phyloP scores from a whole-genome alignment of 1,140 invertebrate species.

The Teleopsis dalmanni region DNA sequence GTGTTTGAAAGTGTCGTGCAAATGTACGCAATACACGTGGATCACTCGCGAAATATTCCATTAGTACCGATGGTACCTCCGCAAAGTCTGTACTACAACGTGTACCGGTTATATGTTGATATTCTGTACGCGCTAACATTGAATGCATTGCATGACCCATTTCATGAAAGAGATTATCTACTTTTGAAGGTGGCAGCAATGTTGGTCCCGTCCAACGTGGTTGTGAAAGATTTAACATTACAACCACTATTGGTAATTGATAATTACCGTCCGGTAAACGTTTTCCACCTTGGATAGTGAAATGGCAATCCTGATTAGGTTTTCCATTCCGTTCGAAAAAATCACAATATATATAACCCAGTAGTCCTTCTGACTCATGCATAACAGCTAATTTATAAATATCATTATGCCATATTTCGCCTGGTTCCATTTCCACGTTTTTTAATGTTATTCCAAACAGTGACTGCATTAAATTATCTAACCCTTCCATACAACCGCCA shows the following conservation, averaged over 20 bases:
- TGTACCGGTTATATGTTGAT: conserved; percentile 97
- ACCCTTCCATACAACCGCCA: conserved; percentile 91
- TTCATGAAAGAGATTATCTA: conserved; percentile 98
- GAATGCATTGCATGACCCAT: conserved; percentile 99
- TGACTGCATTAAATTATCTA: conserved; percentile 74
- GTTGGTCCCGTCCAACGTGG: conserved; percentile 69
- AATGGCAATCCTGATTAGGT: conserved; percentile 96
- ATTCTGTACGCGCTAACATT: conserved; percentile 89
- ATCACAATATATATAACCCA: conserved; percentile 97
- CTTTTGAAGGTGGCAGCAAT: conserved; percentile 70
- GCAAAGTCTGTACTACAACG: conserved; percentile 96
- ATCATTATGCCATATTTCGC: conserved; percentile 79
- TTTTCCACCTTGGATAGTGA: conserved; percentile 93
- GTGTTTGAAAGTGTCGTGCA: conserved; percentile 86
- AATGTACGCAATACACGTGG: conserved; percentile 77
- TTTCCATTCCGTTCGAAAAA: conserved; percentile 86
- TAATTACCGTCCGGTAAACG: conserved; percentile 71
- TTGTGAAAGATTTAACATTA: conserved; percentile 80
- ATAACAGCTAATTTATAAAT: conserved; percentile 83
- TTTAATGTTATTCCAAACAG: conserved; percentile 75
- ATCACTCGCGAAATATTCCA: conserved; percentile 96
- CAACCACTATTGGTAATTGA: conserved; percentile 86
- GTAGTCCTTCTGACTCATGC: conserved; percentile 64
- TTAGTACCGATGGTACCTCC: conserved; percentile 94
- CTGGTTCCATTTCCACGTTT: conserved; percentile 57